Conservation (phyloP, 2,888 invertebrate genomes). For the Nemurella pictetii region DNA sequence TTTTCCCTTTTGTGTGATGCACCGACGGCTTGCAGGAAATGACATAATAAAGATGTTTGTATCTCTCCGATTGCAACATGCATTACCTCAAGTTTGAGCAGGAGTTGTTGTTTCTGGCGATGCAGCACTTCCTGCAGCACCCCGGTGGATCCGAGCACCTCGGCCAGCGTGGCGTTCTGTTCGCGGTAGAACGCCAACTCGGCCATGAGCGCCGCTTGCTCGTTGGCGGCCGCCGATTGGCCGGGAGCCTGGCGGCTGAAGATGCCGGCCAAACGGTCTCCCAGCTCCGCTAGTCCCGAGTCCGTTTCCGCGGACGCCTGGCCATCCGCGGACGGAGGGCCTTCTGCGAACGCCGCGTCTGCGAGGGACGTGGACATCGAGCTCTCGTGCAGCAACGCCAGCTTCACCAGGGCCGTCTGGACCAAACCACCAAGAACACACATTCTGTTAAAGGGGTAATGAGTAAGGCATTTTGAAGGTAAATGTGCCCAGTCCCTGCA, state of each 20-base stretch:
- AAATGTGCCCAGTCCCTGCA: no score
- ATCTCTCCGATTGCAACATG: no score
- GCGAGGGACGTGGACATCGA: no score
- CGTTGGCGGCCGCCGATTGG: not conserved
- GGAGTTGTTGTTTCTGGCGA: conserved; percentile 35
- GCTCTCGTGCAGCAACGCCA: not conserved
- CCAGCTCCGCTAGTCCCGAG: not conserved
- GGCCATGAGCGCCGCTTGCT: conserved; percentile 28
- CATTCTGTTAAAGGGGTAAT: no score
- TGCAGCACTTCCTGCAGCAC: conserved; percentile 36
- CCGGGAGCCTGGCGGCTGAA: not conserved
- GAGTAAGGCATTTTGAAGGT: no score
- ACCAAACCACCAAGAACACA: no score
- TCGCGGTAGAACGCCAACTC: conserved; percentile 34
- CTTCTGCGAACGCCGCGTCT: not conserved
- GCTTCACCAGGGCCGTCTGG: not conserved
- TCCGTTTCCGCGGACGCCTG: no score
- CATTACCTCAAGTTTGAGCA: conserved; percentile 33
- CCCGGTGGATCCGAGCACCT: conserved; percentile 36
- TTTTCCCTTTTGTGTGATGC: no score
- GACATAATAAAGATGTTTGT: no score
- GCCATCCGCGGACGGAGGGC: no score
- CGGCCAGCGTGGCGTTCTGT: conserved; percentile 36
- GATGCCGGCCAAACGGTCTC: not conserved
- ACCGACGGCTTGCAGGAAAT: no score